Evolutionary conservation across 2,113 vertebrate species (phyloP).

Genomic region (Dipodomys stephensi): DNA sequence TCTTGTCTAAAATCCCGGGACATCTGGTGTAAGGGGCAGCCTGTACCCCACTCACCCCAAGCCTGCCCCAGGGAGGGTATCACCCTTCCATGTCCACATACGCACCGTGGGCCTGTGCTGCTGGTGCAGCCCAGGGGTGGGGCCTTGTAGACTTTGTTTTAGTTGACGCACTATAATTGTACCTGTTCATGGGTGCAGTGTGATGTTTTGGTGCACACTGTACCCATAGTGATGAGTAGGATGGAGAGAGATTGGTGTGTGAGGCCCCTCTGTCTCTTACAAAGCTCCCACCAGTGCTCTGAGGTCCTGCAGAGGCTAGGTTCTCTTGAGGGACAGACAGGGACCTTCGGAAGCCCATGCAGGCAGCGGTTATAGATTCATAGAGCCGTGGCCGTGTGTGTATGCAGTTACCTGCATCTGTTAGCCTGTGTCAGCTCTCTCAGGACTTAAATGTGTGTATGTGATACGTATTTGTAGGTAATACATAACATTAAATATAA

Average conservation of each 20-base stretch:
- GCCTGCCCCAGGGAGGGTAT: neutral
- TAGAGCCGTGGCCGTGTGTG: neutral
- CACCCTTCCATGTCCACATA: neutral
- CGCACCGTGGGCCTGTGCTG: neutral
- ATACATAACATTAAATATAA: neutral
- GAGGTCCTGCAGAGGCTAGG: neutral
- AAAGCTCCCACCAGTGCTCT: fast-evolving
- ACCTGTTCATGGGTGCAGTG: neutral
- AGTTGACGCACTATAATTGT: neutral
- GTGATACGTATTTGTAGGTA: neutral
- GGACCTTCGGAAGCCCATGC: neutral
- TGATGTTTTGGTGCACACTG: neutral
- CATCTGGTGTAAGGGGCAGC: neutral
- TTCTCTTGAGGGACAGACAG: fast-evolving
- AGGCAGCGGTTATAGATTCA: neutral
- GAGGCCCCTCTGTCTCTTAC: neutral
- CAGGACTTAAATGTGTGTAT: neutral
- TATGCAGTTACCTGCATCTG: neutral
- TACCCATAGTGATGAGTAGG: neutral
- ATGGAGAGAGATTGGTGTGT: neutral
- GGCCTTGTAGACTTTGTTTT: neutral
- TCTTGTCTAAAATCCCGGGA: neutral
- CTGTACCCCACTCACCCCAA: neutral
- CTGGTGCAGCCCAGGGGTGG: neutral
- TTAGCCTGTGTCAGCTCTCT: constrained; percentile 7